Conservation (phyloP, 2,113 vertebrate genomes). For the Callithrix jacchus region DNA sequence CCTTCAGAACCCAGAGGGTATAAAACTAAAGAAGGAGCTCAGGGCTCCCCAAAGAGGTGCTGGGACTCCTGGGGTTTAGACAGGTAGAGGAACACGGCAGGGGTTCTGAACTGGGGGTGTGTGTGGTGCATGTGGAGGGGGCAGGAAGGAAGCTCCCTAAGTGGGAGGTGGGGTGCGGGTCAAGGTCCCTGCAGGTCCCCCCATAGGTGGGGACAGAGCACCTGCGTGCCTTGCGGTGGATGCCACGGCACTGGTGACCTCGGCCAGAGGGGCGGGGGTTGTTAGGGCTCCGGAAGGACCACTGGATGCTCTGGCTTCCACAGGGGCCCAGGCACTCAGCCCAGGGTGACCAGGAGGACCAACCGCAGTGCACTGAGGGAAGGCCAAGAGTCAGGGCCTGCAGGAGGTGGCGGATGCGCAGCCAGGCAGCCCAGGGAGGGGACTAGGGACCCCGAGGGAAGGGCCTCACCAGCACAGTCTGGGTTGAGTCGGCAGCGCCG, state of each 20-base stretch:
- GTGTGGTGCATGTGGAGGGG: fast-evolving
- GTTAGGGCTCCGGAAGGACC: constrained; percentile 94
- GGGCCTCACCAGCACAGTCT: constrained; percentile 86
- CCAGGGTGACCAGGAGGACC: constrained; percentile 94
- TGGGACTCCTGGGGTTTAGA: background rate
- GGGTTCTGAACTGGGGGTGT: background rate
- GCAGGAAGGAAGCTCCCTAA: background rate
- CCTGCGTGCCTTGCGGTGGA: constrained; percentile 93
- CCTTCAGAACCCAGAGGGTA: background rate
- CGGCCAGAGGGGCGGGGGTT: constrained; percentile 86
- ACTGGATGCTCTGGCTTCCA: constrained; percentile 92
- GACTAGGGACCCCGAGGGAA: background rate
- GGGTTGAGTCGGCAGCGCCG: constrained; percentile 86
- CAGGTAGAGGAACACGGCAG: background rate
- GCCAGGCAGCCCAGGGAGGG: background rate
- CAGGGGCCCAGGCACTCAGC: constrained; percentile 91
- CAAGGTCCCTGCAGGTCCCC: no score
- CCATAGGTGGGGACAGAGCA: constrained; percentile 24
- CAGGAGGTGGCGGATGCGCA: background rate
- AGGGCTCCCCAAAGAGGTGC: background rate
- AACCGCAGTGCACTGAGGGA: constrained; percentile 90
- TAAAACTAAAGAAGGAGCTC: background rate
- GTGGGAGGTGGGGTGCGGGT: background rate
- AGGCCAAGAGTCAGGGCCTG: background rate
- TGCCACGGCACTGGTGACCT: constrained; percentile 87